phyloP scores from a whole-genome alignment of 2,888 invertebrate genomes.

The Drosophila paracracens region DNA sequence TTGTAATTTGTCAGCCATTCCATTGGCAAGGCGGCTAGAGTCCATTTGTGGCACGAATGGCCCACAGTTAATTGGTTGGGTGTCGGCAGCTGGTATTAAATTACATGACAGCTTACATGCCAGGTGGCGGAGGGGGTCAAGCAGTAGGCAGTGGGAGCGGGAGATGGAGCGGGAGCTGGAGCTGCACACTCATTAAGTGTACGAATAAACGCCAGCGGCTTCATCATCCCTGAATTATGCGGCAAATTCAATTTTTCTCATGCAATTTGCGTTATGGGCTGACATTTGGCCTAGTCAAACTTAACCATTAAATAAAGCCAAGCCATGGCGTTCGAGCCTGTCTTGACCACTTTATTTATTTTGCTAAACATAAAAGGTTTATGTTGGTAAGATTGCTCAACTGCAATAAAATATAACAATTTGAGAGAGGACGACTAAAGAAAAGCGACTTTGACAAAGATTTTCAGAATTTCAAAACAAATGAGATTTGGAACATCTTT shows the following conservation, averaged over 20 bases:
- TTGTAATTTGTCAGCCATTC: slow-evolving; percentile 72
- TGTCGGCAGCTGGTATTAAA: slow-evolving; percentile 66
- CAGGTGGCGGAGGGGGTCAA: background rate
- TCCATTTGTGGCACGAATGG: slow-evolving; percentile 51
- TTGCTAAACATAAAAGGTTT: background rate
- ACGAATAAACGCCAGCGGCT: slow-evolving; percentile 19
- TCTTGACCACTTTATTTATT: background rate
- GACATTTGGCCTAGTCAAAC: slow-evolving; percentile 12
- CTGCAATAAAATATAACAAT: background rate
- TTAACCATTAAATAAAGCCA: background rate
- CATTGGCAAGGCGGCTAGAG: slow-evolving; percentile 2
- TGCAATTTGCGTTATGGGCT: slow-evolving; percentile 41
- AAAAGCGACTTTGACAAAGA: background rate
- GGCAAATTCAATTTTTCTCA: slow-evolving; percentile 51
- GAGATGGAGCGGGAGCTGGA: background rate
- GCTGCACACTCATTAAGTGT: slow-evolving; percentile 59
- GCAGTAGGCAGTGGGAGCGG: no score
- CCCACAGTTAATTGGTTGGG: slow-evolving; percentile 80
- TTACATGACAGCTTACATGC: slow-evolving; percentile 78
- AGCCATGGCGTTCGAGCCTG: background rate
- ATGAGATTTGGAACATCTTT: background rate
- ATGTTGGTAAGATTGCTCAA: background rate
- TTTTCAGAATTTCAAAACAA: background rate
- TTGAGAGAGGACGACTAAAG: background rate
- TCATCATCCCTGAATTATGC: slow-evolving; percentile 62